phyloP scores from a whole-genome alignment of 1,140 invertebrate genomes.

The Pogonognathellus flavescens region DNA sequence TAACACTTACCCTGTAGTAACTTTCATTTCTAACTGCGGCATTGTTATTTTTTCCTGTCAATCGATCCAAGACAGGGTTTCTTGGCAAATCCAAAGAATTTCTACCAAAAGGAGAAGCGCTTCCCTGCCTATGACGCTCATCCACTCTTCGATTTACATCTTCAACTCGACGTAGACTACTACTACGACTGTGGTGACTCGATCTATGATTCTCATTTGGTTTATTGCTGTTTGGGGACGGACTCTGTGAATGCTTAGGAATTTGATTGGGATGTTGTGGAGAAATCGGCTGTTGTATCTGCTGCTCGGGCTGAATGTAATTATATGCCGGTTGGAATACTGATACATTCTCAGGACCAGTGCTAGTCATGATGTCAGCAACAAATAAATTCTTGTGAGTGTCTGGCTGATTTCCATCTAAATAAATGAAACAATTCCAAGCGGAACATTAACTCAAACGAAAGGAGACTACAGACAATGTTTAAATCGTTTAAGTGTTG shows the following conservation, averaged over 20 bases:
- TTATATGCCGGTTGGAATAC: constrained; percentile 47
- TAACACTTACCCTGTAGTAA: constrained; percentile 76
- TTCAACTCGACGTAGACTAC: constrained; percentile 30
- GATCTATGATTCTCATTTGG: background rate
- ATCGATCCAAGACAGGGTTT: constrained; percentile 86
- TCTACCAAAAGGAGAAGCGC: constrained; percentile 8
- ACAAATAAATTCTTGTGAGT: background rate
- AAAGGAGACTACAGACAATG: background rate
- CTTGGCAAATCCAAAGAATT: constrained; percentile 62
- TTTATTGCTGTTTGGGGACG: constrained; percentile 11
- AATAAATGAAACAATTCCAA: background rate
- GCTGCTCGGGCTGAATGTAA: background rate
- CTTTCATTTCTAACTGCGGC: constrained; percentile 82
- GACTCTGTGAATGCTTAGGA: constrained; percentile 16
- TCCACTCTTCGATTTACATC: constrained; percentile 58
- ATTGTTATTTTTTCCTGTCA: constrained; percentile 77
- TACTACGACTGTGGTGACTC: constrained; percentile 30
- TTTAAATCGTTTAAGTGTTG: background rate
- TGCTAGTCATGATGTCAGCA: constrained; percentile 1
- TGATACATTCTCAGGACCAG: constrained; percentile 15
- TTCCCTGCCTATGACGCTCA: constrained; percentile 44
- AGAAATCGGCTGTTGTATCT: background rate
- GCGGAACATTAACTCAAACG: background rate
- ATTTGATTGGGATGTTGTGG: background rate
- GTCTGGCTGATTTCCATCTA: constrained; percentile 34